Percentiles rank a stretch among this genome's conserved stretches.
Evolutionary conservation across 2,113 vertebrate species (phyloP).

Genomic region (Pygoscelis antarcticus): DNA sequence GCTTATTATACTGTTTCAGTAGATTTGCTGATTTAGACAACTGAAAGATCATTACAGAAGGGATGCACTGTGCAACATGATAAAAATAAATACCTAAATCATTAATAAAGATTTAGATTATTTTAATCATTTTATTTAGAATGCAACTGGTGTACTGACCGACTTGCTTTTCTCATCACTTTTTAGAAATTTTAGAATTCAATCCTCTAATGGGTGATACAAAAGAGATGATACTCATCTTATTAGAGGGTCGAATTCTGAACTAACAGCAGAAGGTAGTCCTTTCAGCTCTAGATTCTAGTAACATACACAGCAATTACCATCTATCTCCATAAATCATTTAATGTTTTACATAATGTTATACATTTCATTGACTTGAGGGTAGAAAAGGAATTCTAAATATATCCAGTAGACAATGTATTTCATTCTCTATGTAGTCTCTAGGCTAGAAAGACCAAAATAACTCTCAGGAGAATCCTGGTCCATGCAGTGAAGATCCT

Average conservation of each 20-base stretch:
- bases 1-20: not conserved
- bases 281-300: not conserved
- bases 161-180: not conserved
- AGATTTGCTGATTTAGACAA: not conserved
- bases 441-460: not conserved
- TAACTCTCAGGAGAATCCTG: not conserved
- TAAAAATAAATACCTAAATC: not conserved
- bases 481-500: not conserved
- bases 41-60: not conserved
- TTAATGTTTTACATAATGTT: not conserved
- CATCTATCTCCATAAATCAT: not conserved
- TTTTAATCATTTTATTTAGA: not conserved
- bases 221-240: not conserved
- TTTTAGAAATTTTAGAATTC: not conserved
- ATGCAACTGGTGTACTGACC: not conserved
- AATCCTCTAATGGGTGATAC: not conserved
- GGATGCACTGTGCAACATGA: not conserved
- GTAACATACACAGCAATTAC: not conserved
- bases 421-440: not conserved
- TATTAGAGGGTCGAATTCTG: not conserved
- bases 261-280: not conserved
- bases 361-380: not conserved
- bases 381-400: not conserved
- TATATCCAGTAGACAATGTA: not conserved
- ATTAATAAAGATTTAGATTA: not conserved